A percentile compares a stretch with the other conserved stretches of the same genome.
Conservation (phyloP, 2,113 vertebrate genomes). For the Condylura cristata region DNA sequence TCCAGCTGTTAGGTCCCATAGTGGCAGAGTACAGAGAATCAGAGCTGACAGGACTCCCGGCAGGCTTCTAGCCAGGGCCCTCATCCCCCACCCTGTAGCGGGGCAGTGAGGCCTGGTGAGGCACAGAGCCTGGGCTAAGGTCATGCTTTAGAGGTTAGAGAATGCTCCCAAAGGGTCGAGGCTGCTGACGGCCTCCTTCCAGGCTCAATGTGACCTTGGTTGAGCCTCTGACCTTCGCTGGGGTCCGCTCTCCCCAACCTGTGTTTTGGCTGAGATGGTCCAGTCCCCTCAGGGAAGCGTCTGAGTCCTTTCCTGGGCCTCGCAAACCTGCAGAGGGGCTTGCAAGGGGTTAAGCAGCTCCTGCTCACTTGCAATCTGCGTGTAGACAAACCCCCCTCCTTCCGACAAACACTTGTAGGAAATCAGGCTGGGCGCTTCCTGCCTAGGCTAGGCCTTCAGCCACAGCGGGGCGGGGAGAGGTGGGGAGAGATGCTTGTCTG, state of each 20-base stretch:
- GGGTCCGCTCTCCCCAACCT: background rate
- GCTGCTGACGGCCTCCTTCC: background rate
- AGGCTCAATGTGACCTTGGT: background rate
- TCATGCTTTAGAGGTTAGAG: background rate
- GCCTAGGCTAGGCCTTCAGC: constrained; percentile 57
- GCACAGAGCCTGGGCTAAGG: background rate
- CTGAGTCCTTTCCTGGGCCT: background rate
- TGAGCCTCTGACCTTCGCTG: background rate
- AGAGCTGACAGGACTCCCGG: background rate
- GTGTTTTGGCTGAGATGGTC: background rate
- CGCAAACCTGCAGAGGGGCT: background rate
- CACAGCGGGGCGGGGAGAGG: constrained; percentile 72
- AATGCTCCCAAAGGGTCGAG: background rate
- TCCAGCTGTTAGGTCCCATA: background rate
- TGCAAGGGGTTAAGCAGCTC: constrained; percentile 75
- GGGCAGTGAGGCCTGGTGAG: background rate
- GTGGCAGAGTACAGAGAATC: background rate
- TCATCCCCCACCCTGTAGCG: background rate
- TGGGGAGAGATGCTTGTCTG: constrained; percentile 68
- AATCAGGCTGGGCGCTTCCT: constrained; percentile 77
- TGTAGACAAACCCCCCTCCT: constrained; percentile 66
- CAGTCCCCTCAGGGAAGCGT: background rate
- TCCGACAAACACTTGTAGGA: constrained; percentile 79
- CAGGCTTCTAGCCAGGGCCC: too few species aligned
- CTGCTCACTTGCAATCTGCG: background rate